Conservation (phyloP, 2,113 vertebrate genomes). For the Neodontobutis hainanensis region DNA sequence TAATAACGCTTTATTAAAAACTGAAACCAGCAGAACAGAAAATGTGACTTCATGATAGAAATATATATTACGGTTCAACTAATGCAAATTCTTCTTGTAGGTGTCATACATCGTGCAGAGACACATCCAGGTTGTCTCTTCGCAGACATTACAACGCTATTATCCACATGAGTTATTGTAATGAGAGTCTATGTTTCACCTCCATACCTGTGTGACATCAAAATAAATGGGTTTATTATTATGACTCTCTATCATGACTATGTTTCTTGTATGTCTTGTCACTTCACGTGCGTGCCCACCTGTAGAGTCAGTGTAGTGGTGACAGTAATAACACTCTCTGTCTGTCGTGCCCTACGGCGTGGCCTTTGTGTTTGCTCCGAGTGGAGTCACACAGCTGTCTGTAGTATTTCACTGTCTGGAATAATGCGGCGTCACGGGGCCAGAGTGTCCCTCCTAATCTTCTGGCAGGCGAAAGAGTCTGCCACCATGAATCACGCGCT, state of each 20-base stretch:
- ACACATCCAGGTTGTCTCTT: constrained; percentile 12
- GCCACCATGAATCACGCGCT: constrained; percentile 45
- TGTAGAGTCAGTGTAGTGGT: constrained; percentile 37
- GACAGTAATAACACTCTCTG: constrained; percentile 50
- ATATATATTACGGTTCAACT: neutral
- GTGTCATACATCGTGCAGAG: neutral
- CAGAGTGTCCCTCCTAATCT: constrained; percentile 66
- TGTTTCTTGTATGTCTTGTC: constrained; percentile 14
- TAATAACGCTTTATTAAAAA: neutral
- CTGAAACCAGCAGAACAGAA: neutral
- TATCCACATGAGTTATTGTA: constrained; percentile 4
- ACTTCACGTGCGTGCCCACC: constrained; percentile 26
- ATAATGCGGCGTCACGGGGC: constrained; percentile 57
- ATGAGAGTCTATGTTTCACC: constrained; percentile 14
- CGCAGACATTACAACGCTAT: neutral
- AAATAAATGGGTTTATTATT: constrained; percentile 22
- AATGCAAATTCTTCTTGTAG: neutral
- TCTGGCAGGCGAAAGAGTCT: constrained; percentile 37
- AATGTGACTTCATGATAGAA: neutral
- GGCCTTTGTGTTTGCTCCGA: constrained; percentile 53
- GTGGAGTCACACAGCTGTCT: constrained; percentile 68
- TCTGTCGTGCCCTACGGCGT: constrained; percentile 28
- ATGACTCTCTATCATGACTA: constrained; percentile 4
- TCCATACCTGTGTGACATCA: constrained; percentile 1
- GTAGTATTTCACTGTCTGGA: constrained; percentile 61